Conservation (phyloP, 2,888 invertebrate species). For the Glaucopsyche alexis region DNA sequence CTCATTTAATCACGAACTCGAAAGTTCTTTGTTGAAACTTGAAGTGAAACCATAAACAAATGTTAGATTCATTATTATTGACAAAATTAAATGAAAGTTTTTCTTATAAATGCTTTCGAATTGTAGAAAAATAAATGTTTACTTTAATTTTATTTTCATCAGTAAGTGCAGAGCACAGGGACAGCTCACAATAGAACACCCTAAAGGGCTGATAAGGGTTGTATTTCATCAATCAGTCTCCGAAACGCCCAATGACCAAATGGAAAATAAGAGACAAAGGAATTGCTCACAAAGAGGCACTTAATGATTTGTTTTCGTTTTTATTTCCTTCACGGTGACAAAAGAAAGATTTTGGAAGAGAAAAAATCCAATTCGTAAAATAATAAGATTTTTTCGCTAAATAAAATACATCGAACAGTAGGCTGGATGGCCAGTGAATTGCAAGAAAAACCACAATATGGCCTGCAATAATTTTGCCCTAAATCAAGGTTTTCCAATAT, state of each 20-base stretch:
- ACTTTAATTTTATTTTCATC: slow-evolving; percentile 5
- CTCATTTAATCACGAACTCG: too few species aligned
- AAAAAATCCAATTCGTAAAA: not conserved
- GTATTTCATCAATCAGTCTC: slow-evolving; percentile 57
- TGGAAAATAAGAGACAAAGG: slow-evolving; percentile 49
- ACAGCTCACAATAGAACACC: slow-evolving; percentile 38
- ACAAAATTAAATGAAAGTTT: not conserved
- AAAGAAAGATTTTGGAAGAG: not conserved
- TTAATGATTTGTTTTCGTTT: slow-evolving; percentile 22
- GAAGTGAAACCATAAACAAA: not conserved
- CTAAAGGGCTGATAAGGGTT: slow-evolving; percentile 48
- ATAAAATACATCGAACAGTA: not conserved
- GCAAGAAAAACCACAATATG: too few species aligned
- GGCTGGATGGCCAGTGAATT: too few species aligned
- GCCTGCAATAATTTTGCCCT: too few species aligned
- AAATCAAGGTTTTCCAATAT: too few species aligned
- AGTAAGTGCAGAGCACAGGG: slow-evolving; percentile 5
- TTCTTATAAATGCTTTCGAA: not conserved
- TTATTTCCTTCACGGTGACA: slow-evolving; percentile 20
- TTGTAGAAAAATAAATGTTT: slow-evolving; percentile 8
- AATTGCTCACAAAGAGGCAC: slow-evolving; percentile 34
- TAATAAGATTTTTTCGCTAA: not conserved
- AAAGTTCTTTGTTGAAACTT: not conserved
- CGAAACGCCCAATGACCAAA: slow-evolving; percentile 50
- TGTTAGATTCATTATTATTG: not conserved